Base-by-base conservation (phyloP, 1,140 invertebrate genomes). In the Ptiloglossa arizonensis region DNA sequence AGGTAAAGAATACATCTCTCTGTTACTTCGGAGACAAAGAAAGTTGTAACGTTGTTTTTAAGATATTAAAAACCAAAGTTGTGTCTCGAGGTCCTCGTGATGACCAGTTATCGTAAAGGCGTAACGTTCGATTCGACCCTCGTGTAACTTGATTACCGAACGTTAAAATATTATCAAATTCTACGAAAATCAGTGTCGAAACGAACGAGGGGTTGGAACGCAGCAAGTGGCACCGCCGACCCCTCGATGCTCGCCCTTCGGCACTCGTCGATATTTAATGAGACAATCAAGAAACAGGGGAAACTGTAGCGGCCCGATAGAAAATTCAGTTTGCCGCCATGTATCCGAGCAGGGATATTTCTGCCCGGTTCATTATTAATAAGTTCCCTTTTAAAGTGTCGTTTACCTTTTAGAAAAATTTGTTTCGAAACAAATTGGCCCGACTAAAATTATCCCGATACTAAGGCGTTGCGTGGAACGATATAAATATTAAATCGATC, bases 241-340 rank as follows among this genome's bases (percentile, higher is more conserved):
- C 52, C 62, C 54, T 44, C 62, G 74, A 56, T 44, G 27, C 13
- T 80, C 77, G 27, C 80, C 80, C 80, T 80, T 81, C 77, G 41
- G 66, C 56, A 54, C 77, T 81, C 62, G 48, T 80, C 62, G 80
- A 80, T 81, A 75, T 80, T 81, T 81, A 81, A 81, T 81, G 80
- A 81, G 69, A 81, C 80, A 80, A 79, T 81, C 76, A 71, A 46
- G 41, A 66, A 46, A 79, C n/a, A 62, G 48, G 29, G 59, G 48
- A 50, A 41, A 73, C 19, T 48, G 24, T 54, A 78, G 59, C 50
- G 41, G 57, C 5, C 27, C 29, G 52, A 19, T 81, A 24, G 64
- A 80, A 81, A 80, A 73, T 80, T 81, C 59, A 81, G n/a, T 57
- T 50, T 59, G 9, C 24, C 22, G 50, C 66, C 24, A 11, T 22